Conservation (phyloP, 2,113 vertebrate genomes). For the Laticauda colubrina region DNA sequence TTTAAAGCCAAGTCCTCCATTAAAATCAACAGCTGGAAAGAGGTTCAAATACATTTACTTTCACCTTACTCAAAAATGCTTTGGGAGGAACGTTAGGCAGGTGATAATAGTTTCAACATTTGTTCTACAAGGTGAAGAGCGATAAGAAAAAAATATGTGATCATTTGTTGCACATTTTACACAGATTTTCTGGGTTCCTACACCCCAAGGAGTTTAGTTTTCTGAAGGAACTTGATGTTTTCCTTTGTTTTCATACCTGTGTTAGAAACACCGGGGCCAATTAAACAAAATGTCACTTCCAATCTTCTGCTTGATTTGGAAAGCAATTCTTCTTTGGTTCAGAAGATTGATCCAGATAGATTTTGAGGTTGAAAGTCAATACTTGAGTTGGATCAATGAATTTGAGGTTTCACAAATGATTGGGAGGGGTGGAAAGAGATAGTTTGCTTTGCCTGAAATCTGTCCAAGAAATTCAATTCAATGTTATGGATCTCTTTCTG, state of each 20-base stretch:
- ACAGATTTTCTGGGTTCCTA: neutral
- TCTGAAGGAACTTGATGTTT: neutral
- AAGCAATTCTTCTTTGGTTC: neutral
- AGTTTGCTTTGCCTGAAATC: neutral
- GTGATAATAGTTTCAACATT: neutral
- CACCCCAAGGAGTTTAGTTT: neutral
- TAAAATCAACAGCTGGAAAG: neutral
- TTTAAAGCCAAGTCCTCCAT: neutral
- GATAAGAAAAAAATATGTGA: neutral
- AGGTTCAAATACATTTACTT: neutral
- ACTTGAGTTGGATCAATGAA: neutral
- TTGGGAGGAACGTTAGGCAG: neutral
- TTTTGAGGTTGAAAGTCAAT: neutral
- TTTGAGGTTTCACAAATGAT: neutral
- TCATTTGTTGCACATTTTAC: neutral
- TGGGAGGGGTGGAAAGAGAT: neutral
- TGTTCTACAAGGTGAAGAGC: neutral
- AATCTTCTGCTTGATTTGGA: neutral
- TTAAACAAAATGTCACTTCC: neutral
- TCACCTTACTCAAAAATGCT: neutral
- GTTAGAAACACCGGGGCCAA: neutral
- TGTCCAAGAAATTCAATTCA: neutral
- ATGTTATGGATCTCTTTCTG: neutral
- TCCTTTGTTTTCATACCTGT: neutral
- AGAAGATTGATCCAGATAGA: neutral